These are phyloP conservation scores for Helicoverpa assulta DNA, from an alignment of 2,888 invertebrate species.

Conservation along the genomic window DNA sequence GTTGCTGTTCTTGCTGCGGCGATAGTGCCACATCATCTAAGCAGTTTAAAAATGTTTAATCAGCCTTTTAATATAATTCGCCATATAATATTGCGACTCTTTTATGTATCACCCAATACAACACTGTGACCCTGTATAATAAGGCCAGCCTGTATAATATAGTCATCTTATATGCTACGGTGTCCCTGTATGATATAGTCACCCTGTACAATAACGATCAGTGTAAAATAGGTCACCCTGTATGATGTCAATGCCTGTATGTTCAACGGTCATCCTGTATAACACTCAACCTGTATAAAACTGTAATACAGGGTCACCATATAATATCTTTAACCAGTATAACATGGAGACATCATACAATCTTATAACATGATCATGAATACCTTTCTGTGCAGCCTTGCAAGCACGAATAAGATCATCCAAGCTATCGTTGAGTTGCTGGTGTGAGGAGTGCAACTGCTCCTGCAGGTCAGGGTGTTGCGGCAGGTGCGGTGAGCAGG, in stretches of 20 bases:
- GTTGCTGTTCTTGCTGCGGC: conserved; percentile 57
- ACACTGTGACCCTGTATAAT: no score
- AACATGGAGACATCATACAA: not conserved
- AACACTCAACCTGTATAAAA: not conserved
- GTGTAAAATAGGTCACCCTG: not conserved
- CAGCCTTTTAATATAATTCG: no score
- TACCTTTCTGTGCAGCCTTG: conserved; percentile 31
- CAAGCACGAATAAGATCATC: conserved; percentile 61
- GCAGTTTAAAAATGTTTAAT: no score
- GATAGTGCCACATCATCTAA: conserved; percentile 8
- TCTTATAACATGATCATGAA: not conserved
- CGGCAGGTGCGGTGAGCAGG: conserved; percentile 44
- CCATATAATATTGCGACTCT: not conserved
- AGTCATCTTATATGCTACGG: not conserved
- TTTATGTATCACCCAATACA: not conserved
- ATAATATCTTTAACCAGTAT: not conserved
- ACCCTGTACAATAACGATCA: not conserved
- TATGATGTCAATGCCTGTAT: not conserved
- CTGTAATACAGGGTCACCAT: no score
- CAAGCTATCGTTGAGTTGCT: conserved; percentile 60
- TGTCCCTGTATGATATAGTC: not conserved
- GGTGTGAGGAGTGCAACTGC: conserved; percentile 52
- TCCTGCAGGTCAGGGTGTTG: conserved; percentile 41
- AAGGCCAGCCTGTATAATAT: not conserved
- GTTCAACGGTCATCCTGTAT: not conserved